These are phyloP conservation scores for Netelia fuscicornis DNA, from an alignment of 2,888 invertebrate species.

Conservation along the genomic window DNA sequence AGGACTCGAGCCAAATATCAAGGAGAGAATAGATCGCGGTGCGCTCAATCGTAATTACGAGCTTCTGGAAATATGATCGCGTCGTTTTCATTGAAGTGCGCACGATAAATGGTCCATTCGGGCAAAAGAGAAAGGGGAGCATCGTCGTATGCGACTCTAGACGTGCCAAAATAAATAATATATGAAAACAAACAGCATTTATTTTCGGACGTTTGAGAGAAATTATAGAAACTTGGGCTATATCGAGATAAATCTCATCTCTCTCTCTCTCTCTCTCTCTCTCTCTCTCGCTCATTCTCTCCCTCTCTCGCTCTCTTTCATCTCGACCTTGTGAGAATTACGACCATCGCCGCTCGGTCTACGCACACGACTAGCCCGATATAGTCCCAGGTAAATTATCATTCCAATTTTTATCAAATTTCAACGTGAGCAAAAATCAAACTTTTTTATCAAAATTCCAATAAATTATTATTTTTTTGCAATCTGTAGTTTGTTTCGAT, in stretches of 20 bases:
- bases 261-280: conserved; percentile 12
- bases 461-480: neutral
- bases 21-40: conserved; percentile 27
- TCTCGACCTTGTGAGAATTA: conserved; percentile 43
- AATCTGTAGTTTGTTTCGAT: neutral
- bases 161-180: conserved; percentile 64
- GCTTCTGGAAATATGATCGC: conserved; percentile 32
- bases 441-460: neutral
- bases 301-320: conserved; percentile 16
- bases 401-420: neutral
- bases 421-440: neutral
- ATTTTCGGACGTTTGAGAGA: conserved; percentile 52
- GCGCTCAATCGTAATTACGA: conserved; percentile 37
- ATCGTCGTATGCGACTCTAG: conserved; percentile 21
- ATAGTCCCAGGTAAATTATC: conserved; percentile 4
- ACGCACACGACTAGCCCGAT: neutral
- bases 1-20: conserved; percentile 44
- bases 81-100: conserved; percentile 44
- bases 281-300: conserved; percentile 14
- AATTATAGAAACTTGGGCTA: conserved; percentile 65
- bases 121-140: conserved; percentile 24
- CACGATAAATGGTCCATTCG: conserved; percentile 36
- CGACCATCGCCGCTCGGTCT: conserved; percentile 7
- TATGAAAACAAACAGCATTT: conserved; percentile 64
- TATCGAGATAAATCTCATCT: conserved; percentile 44